Conservation (phyloP, 2,888 invertebrate species). For the Caenorhabditis sp. region DNA sequence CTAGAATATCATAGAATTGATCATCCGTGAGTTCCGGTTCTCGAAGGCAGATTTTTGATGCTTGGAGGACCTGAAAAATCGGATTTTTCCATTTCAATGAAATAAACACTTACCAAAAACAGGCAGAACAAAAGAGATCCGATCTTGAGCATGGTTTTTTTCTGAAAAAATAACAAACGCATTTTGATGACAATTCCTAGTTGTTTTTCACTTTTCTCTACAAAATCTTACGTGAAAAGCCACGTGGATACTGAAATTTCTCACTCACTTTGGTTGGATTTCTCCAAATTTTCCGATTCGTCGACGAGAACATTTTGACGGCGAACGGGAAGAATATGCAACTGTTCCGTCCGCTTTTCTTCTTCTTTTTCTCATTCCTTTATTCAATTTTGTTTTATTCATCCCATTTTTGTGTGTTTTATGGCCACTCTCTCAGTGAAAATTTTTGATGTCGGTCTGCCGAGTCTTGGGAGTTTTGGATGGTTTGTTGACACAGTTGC, state of each 20-base stretch:
- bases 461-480: background rate
- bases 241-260: background rate
- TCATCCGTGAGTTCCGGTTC: conserved; percentile 19
- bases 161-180: background rate
- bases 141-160: background rate
- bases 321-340: background rate
- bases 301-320: background rate
- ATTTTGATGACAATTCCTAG: conserved; percentile 2
- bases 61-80: conserved; percentile 22
- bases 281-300: background rate
- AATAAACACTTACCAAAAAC: conserved; percentile 2
- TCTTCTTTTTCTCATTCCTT: background rate
- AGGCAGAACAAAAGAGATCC: background rate
- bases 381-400: conserved; percentile 4
- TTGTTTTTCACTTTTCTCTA: too few relatives aligned
- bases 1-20: conserved; percentile 25
- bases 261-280: background rate
- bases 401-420: background rate
- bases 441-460: background rate
- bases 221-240: background rate
- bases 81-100: background rate
- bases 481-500: background rate
- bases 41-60: conserved; percentile 13
- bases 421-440: background rate
- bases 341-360: background rate